Base-by-base conservation (phyloP, 2,797 vertebrate species). In the Tangara arthus region DNA sequence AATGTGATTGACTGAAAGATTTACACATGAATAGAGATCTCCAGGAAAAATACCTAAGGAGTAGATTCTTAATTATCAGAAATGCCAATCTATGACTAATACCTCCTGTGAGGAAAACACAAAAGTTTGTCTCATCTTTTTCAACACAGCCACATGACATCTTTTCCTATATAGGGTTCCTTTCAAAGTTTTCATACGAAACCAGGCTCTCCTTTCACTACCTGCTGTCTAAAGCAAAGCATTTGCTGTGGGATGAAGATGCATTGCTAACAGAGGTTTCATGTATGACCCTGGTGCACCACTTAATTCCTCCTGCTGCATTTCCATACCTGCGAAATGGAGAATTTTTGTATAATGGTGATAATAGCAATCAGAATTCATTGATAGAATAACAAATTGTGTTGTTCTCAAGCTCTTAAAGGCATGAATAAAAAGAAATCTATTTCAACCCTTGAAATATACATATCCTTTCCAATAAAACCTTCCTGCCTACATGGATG, bases 81-180 rank as follows among this genome's bases (percentile, higher is more conserved):
- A 96, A 82, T 83, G 77, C 76, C 60, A 88, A 39, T 65, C 28
- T 61, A 94, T 64, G 60, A 87, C 92, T 92, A 92, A 93, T 35
- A 60, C 24, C 26, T 73, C 64, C 35, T 64, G 18, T 44, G 50
- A 94, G 23, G 46, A 89, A 87, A 73, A 68, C 15, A 86, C 49
- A 63, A 42, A 61, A 63, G n/a, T 89, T 91, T 60, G 42, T 61
- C 60, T 91, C 64, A 69, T 57, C 39, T 53, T 85, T 93, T 68
- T 92, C 53, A 76, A 71, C 24, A 79, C 7, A 71, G 28, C 8
- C 39, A 80, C 21, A 42, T 23, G 5, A 1, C 49, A 59, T 39
- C 28, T 80, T 87, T 60, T 70, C 22, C 57, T 66, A 11, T 6
- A 47, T 2, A 89, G 22, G 6, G 4, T 17, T 89, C 24, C 61